A percentile compares a stretch with the other conserved stretches of the same genome.
Evolutionary conservation across 1,140 invertebrate genomes (phyloP).

Genomic region (Drosophila sulfurigaster): DNA sequence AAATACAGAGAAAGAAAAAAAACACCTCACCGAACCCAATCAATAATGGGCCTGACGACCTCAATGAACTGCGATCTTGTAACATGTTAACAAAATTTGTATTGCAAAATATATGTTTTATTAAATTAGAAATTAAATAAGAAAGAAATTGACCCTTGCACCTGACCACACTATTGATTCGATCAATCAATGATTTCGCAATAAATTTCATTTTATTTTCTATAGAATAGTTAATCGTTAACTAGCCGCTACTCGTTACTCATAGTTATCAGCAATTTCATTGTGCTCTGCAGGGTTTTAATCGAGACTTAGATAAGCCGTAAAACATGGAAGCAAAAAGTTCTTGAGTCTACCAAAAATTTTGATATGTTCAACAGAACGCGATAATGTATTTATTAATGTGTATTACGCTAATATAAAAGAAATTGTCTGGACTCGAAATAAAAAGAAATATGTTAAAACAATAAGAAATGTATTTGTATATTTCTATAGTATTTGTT

Average conservation of each 20-base stretch:
- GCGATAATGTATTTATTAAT: conserved; percentile 20
- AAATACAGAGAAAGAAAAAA: conserved; percentile 1
- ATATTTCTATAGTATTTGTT: too few relatives aligned
- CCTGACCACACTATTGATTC: conserved; percentile 39
- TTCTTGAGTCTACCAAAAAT: conserved; percentile 20
- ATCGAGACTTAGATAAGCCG: conserved; percentile 26
- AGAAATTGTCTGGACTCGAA: background rate
- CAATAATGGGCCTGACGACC: conserved; percentile 21
- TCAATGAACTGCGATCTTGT: conserved; percentile 17
- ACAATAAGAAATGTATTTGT: too few relatives aligned
- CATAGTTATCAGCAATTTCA: conserved; percentile 8
- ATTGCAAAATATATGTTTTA: background rate
- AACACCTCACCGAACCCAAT: conserved; percentile 11
- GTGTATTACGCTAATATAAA: conserved; percentile 18
- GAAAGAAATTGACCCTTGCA: conserved; percentile 20
- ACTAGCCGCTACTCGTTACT: conserved; percentile 5
- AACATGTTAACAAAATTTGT: background rate
- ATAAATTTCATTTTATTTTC: conserved; percentile 24
- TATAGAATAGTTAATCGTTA: conserved; percentile 5
- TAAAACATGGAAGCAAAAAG: conserved; percentile 18
- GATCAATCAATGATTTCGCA: conserved; percentile 54
- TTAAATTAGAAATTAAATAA: too few relatives aligned
- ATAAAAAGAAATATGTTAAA: too few relatives aligned
- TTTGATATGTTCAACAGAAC: conserved; percentile 12
- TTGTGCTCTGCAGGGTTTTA: background rate